Evolutionary conservation across 2,888 invertebrate genomes (phyloP).

Genomic region (Deroplatys truncata): DNA sequence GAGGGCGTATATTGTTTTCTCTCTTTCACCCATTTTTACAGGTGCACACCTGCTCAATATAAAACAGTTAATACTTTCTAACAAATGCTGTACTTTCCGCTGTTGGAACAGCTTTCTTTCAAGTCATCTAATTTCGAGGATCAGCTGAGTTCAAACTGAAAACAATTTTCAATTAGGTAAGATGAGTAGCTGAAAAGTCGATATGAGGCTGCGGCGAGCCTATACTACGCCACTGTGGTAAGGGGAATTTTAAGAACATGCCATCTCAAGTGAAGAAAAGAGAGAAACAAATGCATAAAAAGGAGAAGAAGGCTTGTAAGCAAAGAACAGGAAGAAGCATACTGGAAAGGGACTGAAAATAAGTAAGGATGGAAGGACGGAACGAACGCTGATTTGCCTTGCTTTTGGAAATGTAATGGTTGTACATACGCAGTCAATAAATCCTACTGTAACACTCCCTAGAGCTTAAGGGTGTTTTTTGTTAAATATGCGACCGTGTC

Average conservation of each 20-base stretch:
- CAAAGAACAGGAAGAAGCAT: neutral
- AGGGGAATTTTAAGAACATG: neutral
- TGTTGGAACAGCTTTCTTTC: too few relatives aligned
- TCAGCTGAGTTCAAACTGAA: too few relatives aligned
- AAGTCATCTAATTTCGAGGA: too few relatives aligned
- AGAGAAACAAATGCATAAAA: neutral
- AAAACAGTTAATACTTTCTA: too few relatives aligned
- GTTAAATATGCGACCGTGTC: conserved; percentile 2
- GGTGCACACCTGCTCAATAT: too few relatives aligned
- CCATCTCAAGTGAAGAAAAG: neutral
- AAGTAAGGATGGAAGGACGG: neutral
- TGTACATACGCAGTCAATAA: neutral
- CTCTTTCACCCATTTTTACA: too few relatives aligned
- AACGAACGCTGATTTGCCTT: neutral
- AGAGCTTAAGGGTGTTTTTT: neutral
- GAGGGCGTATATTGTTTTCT: too few relatives aligned
- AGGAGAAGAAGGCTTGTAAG: neutral
- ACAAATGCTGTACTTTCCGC: too few relatives aligned
- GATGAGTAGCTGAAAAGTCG: too few relatives aligned
- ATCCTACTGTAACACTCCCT: neutral
- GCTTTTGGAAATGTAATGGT: conserved; percentile 3
- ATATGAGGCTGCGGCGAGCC: neutral
- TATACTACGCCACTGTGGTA: neutral
- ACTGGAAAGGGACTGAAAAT: neutral
- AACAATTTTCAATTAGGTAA: too few relatives aligned